A percentile compares a stretch with the other conserved stretches of the same genome.
phyloP scores from a whole-genome alignment of 2,888 invertebrate genomes.

The Linhomoeus sp. region DNA sequence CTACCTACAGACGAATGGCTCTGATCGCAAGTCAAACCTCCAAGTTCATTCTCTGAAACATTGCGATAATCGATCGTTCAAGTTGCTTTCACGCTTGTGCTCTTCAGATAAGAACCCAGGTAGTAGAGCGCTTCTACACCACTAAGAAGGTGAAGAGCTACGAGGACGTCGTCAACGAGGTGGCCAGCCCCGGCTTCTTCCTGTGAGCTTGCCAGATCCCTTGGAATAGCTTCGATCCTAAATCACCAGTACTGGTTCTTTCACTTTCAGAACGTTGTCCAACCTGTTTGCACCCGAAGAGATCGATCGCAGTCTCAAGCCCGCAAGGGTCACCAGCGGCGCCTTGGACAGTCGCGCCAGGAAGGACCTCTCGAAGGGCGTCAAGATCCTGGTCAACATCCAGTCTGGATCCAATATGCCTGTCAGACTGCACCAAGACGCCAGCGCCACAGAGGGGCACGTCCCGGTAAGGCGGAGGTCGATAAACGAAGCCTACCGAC shows the following conservation, averaged over 20 bases:
- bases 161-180: constrained; percentile 49
- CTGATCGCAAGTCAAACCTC: too few species aligned
- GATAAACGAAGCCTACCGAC: too few species aligned
- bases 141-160: constrained; percentile 37
- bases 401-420: constrained; percentile 47
- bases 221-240: background rate
- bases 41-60: too few species aligned
- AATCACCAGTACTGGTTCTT: too few species aligned
- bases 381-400: constrained; percentile 37
- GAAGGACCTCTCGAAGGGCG: constrained; percentile 26
- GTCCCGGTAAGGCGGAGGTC: too few species aligned
- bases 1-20: too few species aligned
- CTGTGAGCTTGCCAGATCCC: background rate
- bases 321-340: constrained; percentile 32
- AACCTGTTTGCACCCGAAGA: constrained; percentile 14
- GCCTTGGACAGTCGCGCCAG: constrained; percentile 30
- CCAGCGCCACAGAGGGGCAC: too few species aligned
- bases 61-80: too few species aligned
- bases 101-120: constrained; percentile 43
- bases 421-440: constrained; percentile 27
- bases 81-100: too few species aligned
- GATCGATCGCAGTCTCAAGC: constrained; percentile 38
- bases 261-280: too few species aligned
- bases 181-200: background rate
- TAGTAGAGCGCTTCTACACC: constrained; percentile 39